Conservation (phyloP, 2,113 vertebrate species). For the Scophthalmus maximus region DNA sequence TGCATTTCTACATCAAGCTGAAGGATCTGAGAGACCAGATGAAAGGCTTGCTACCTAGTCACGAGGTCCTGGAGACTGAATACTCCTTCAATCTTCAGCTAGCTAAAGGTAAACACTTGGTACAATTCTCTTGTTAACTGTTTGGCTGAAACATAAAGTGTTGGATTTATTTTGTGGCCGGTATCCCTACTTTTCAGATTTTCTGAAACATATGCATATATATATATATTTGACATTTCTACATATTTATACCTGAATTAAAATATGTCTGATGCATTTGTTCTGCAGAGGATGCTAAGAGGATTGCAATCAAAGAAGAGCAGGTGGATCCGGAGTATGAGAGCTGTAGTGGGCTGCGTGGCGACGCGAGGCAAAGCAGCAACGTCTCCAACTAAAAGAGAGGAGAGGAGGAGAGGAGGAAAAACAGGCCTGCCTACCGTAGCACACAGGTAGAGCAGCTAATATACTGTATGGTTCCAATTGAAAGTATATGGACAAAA, state of each 20-base stretch:
- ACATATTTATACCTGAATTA: not conserved
- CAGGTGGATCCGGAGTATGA: slow-evolving; percentile 96
- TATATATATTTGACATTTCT: not conserved
- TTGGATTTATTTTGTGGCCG: not conserved
- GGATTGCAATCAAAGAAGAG: slow-evolving; percentile 95
- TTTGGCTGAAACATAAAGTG: not conserved
- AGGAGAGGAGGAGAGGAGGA: slow-evolving; percentile 78
- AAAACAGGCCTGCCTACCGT: slow-evolving; percentile 15
- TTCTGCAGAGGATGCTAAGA: slow-evolving; percentile 93
- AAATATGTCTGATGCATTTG: slow-evolving; percentile 7
- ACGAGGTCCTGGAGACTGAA: slow-evolving; percentile 88
- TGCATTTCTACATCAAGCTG: slow-evolving; percentile 98
- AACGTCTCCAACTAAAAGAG: slow-evolving; percentile 71
- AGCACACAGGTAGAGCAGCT: slow-evolving; percentile 52
- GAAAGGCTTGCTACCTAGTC: slow-evolving; percentile 82
- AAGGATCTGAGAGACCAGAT: slow-evolving; percentile 93
- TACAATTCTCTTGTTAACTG: too few species aligned
- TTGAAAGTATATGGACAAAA: too few species aligned
- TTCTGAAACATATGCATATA: not conserved
- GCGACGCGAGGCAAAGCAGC: slow-evolving; percentile 63
- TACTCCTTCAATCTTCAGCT: slow-evolving; percentile 92
- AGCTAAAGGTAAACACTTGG: slow-evolving; percentile 88
- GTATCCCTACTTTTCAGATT: not conserved
- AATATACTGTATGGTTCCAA: not conserved
- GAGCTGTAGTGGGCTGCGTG: slow-evolving; percentile 83